These are phyloP conservation scores for Cololabis saira DNA, from an alignment of 2,113 vertebrate species.

Conservation along the genomic window DNA sequence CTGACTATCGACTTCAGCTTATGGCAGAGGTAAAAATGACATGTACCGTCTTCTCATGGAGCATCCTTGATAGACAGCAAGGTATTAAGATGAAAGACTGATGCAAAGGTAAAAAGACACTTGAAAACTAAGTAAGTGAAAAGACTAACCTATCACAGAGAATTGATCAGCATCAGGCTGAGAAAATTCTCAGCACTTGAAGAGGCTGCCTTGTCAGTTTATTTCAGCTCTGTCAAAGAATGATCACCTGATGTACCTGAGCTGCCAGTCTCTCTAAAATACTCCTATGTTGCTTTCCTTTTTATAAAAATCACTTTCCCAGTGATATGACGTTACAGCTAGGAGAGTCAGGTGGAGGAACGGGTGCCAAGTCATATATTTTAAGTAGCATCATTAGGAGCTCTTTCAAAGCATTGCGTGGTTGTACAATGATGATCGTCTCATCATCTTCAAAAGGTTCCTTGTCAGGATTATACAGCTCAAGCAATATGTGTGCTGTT, in stretches of 20 bases:
- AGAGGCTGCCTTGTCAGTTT: constrained; percentile 45
- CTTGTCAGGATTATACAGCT: constrained; percentile 54
- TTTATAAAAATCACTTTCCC: constrained; percentile 10
- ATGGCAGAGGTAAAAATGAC: background rate
- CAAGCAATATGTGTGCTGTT: constrained; percentile 6
- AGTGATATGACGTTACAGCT: constrained; percentile 63
- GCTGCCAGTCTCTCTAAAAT: constrained; percentile 47
- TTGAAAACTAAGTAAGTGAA: constrained; percentile 20
- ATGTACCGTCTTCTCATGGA: background rate
- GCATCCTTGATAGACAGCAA: background rate
- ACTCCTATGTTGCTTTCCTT: constrained; percentile 4
- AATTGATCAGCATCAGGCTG: constrained; percentile 60
- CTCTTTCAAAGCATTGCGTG: constrained; percentile 35
- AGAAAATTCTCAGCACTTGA: constrained; percentile 64
- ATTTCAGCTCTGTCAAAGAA: constrained; percentile 70
- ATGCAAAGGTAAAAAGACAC: constrained; percentile 1
- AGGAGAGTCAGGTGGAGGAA: constrained; percentile 33
- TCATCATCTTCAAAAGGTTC: constrained; percentile 46
- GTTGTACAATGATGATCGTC: constrained; percentile 50
- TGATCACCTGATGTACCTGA: constrained; percentile 61
- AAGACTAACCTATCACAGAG: constrained; percentile 40
- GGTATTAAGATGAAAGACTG: background rate
- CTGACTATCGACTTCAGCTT: background rate
- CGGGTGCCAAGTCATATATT: constrained; percentile 63
- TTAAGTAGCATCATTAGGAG: constrained; percentile 46